Evolutionary conservation across 2,113 vertebrate genomes (phyloP).

Genomic region (Microcebus ravelobensis): DNA sequence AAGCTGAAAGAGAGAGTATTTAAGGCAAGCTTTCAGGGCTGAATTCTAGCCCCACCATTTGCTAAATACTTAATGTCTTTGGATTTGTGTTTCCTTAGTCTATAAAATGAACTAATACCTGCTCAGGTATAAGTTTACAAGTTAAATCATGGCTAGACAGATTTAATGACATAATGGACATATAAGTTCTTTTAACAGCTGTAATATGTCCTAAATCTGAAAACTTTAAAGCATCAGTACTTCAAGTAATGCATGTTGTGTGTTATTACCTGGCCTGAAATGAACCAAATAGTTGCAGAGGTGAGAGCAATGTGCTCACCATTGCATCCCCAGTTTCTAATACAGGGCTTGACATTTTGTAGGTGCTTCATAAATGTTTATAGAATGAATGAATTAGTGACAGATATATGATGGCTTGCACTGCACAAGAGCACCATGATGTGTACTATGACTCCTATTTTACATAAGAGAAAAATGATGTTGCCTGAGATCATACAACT

Average conservation of each 20-base stretch:
- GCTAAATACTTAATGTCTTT: neutral
- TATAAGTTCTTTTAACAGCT: neutral
- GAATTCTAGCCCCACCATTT: neutral
- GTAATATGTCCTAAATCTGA: neutral
- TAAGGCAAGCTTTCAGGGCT: neutral
- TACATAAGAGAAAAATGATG: neutral
- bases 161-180: neutral
- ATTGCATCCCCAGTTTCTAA: neutral
- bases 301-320: neutral
- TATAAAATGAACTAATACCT: neutral
- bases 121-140: neutral
- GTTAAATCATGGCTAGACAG: neutral
- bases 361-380: neutral
- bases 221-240: neutral
- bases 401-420: neutral
- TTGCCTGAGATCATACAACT: neutral
- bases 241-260: neutral
- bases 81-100: slow-evolving; percentile 2
- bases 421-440: neutral
- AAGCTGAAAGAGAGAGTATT: neutral
- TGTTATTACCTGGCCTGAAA: neutral
- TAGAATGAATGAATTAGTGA: neutral
- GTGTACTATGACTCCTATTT: neutral
- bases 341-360: neutral
- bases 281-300: neutral